Base-by-base conservation (phyloP, 2,888 invertebrate species). In the Catocala fraxini region DNA sequence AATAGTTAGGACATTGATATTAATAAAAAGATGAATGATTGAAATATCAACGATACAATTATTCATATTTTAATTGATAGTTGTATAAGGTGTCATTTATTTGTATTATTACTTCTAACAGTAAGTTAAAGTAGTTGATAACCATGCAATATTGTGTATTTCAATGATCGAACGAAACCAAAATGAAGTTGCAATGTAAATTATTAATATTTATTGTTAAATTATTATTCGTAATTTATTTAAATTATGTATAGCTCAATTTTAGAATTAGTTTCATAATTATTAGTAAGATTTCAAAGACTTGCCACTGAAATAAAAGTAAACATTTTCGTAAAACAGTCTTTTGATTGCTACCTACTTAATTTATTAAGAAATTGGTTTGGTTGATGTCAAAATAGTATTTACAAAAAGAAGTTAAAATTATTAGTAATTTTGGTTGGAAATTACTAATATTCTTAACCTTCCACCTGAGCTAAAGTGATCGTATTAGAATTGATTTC, bases 131-230 rank as follows among this genome's bases (percentile, higher is more conserved):
- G 12, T 35, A 33, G 7, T 53, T 35, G 12, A 59, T 68, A 52
- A 59, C 51, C 48, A 13, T 35, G 41, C 33, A 66, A 63, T 63
- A 63, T 70, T 65, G 64, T 64, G 62, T 73, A 72, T 56, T 65
- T 68, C 49, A 64, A 63, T 56, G 53, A 70, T 77, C 76, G 58
- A 87, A 83, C 82, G 81, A 90, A 85, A 86, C 91, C 92, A 91
- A 92, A 92, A 85, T 79, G 65, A 86, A 85, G 82, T 82, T 86
- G 86, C 86, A 89, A 88, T 90, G 81, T 89, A 56, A 62, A 76
- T 63, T 72, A 63, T 65, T 68, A 72, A 70, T 81, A 75, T 81
- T 81, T 75, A 81, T 73, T 77, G 70, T 83, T 82, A 81, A 76
- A 57, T 76, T 83, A 78, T 77, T 77, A 75, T 76, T 79, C 76